A percentile compares a stretch with the other conserved stretches of the same genome.
These are phyloP conservation scores for Clarias fuscus DNA, from an alignment of 2,797 vertebrate species.

Conservation along the genomic window DNA sequence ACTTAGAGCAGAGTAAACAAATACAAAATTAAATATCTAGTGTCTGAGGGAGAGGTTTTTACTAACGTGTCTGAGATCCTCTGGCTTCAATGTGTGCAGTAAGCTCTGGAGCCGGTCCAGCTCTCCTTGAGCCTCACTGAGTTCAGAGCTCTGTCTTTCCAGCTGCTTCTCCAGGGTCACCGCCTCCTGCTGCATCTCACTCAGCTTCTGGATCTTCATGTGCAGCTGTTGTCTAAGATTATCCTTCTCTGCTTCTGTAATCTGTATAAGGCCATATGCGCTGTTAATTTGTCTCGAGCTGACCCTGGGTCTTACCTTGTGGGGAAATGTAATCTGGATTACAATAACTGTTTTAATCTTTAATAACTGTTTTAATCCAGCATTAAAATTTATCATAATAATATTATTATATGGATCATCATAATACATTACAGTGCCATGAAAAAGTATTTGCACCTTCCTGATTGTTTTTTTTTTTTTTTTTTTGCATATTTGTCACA, in stretches of 20 bases:
- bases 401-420: too few species aligned
- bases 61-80: conserved; percentile 79
- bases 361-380: not conserved
- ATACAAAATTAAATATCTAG: not conserved
- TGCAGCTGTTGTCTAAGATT: conserved; percentile 70
- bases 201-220: conserved; percentile 71
- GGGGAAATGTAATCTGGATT: not conserved
- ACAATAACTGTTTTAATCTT: not conserved
- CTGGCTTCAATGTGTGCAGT: conserved; percentile 65
- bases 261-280: conserved; percentile 58
- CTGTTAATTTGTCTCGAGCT: not conserved
- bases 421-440: not conserved
- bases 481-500: too few species aligned
- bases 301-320: not conserved
- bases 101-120: conserved; percentile 68
- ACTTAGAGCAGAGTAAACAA: not conserved
- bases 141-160: conserved; percentile 73
- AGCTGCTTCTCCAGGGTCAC: conserved; percentile 74
- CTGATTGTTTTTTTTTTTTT: too few species aligned
- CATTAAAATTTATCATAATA: not conserved
- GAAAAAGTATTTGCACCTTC: too few species aligned
- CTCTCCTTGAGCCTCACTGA: conserved; percentile 68
- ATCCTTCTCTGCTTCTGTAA: conserved; percentile 74
- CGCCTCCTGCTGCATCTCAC: conserved; percentile 69
- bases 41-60: not conserved